Conservation (phyloP, 1,140 invertebrate genomes). For the Lasioglossum albipes region DNA sequence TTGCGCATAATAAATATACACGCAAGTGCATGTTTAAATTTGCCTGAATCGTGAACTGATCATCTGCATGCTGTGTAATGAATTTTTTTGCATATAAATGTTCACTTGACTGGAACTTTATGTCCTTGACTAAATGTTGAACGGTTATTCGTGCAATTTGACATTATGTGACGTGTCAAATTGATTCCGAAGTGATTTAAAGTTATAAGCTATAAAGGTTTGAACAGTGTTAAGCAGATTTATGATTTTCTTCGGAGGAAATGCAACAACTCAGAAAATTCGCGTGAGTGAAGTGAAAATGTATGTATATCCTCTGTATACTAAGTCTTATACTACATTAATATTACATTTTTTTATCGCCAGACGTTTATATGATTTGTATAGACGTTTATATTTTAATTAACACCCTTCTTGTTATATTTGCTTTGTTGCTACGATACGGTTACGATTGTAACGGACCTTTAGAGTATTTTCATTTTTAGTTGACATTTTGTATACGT, state of each 20-base stretch:
- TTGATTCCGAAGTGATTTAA: background rate
- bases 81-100: slow-evolving; percentile 18
- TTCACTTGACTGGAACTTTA: background rate
- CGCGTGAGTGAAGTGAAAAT: background rate
- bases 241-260: background rate
- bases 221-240: background rate
- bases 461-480: slow-evolving; percentile 48
- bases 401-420: slow-evolving; percentile 8
- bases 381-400: slow-evolving; percentile 29
- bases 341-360: slow-evolving; percentile 26
- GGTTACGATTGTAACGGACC: slow-evolving; percentile 22
- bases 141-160: background rate
- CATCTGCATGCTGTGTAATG: slow-evolving; percentile 11
- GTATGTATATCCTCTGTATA: background rate
- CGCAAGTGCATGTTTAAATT: slow-evolving; percentile 20
- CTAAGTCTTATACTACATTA: background rate
- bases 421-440: slow-evolving; percentile 14
- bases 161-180: background rate
- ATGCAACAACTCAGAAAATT: background rate
- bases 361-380: slow-evolving; percentile 22
- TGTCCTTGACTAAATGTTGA: background rate
- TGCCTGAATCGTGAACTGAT: background rate
- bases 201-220: background rate
- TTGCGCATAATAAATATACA: slow-evolving; percentile 7
- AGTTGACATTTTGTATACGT: slow-evolving; percentile 37